Evolutionary conservation across 2,113 vertebrate genomes (phyloP).

Genomic region (Pteruthius melanotis): DNA sequence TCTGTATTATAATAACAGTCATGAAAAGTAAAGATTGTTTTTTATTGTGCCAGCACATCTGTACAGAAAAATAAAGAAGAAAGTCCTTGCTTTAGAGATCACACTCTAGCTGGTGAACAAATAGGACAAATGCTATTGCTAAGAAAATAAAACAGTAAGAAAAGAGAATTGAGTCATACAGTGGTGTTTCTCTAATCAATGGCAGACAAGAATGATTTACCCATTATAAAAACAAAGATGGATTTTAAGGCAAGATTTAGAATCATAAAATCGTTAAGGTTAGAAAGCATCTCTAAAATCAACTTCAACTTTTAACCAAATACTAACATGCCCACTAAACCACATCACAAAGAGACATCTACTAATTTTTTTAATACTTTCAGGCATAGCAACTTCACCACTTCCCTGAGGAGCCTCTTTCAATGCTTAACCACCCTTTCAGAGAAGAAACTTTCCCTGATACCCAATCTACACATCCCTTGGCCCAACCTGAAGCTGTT

Average conservation of each 20-base stretch:
- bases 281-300: not conserved
- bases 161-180: not conserved
- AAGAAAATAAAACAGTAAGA: not conserved
- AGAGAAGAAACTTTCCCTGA: not conserved
- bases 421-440: not conserved
- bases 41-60: not conserved
- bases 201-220: not conserved
- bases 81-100: not conserved
- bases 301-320: not conserved
- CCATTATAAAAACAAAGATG: not conserved
- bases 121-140: not conserved
- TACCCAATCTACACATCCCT: not conserved
- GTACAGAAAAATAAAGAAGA: not conserved
- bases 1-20: not conserved
- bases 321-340: not conserved
- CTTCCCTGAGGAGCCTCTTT: not conserved
- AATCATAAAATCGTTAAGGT: not conserved
- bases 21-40: not conserved
- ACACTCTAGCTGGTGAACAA: not conserved
- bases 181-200: not conserved
- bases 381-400: not conserved
- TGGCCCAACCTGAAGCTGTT: not conserved
- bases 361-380: not conserved
- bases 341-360: not conserved
- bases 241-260: not conserved